Evolutionary conservation across 2,888 invertebrate species (phyloP).

Genomic region (Platyscelio sp.): DNA sequence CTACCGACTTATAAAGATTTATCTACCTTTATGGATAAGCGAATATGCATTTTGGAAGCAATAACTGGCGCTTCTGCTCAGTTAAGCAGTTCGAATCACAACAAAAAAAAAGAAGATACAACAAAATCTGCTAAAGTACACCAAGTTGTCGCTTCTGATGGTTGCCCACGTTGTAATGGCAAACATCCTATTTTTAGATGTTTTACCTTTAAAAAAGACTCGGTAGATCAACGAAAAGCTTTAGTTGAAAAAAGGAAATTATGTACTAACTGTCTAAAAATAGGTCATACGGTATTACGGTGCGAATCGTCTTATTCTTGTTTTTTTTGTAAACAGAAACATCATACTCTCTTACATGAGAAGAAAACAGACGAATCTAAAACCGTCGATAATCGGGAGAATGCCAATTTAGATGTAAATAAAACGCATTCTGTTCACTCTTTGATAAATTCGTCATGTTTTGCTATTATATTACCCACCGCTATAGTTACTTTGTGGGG

Average conservation of each 20-base stretch:
- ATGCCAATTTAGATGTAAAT: not conserved
- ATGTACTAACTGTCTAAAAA: not conserved
- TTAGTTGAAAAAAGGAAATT: not conserved
- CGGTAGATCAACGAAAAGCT: not conserved
- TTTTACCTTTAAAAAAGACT: not conserved
- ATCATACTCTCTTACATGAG: not conserved
- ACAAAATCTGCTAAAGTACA: not conserved
- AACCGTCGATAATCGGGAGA: not conserved
- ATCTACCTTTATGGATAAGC: not conserved
- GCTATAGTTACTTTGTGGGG: not conserved
- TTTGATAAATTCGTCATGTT: not conserved
- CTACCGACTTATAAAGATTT: not conserved
- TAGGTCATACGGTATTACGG: not conserved
- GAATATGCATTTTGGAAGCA: not conserved
- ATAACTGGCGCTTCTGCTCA: not conserved
- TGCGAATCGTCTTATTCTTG: not conserved
- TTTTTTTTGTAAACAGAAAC: not conserved
- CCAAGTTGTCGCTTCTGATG: not conserved
- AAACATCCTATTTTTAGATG: not conserved
- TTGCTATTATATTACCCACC: slow-evolving; percentile 16
- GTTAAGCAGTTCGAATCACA: not conserved
- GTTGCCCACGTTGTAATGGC: not conserved
- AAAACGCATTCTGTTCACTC: not conserved
- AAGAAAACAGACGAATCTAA: not conserved
- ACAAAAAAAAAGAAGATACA: not conserved